phyloP scores from a whole-genome alignment of 2,888 invertebrate genomes.

The Andrena camellia region DNA sequence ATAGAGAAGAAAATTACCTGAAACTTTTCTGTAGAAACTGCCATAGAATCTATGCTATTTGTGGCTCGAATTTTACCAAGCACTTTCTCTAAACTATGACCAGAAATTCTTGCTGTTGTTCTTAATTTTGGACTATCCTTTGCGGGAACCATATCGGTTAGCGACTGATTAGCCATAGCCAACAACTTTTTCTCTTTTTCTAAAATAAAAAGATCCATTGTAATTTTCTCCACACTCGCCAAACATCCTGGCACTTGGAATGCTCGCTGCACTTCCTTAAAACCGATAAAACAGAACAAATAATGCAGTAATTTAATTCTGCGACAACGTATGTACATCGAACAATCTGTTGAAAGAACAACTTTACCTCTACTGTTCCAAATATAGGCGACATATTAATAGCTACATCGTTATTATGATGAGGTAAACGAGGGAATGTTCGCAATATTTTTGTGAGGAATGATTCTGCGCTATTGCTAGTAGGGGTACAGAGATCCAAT shows the following conservation, averaged over 20 bases:
- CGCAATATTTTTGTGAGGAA: constrained; percentile 88
- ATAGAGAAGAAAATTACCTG: constrained; percentile 72
- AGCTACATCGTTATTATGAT: constrained; percentile 88
- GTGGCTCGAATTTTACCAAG: constrained; percentile 78
- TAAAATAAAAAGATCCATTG: constrained; percentile 77
- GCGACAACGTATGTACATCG: background rate
- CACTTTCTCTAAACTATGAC: constrained; percentile 82
- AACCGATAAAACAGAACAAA: background rate
- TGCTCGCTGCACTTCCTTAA: constrained; percentile 74
- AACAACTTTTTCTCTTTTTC: constrained; percentile 81
- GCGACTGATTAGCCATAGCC: constrained; percentile 77
- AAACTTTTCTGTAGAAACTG: constrained; percentile 68
- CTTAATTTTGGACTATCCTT: constrained; percentile 78
- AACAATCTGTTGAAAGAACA: background rate
- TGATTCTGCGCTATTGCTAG: constrained; percentile 88
- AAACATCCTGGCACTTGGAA: constrained; percentile 81
- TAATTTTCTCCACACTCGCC: constrained; percentile 77
- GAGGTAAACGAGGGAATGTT: constrained; percentile 88
- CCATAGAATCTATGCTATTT: constrained; percentile 69
- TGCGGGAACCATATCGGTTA: constrained; percentile 74
- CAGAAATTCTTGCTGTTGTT: constrained; percentile 80
- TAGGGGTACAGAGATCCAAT: constrained; percentile 88
- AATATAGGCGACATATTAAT: constrained; percentile 89
- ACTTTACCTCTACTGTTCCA: constrained; percentile 42
- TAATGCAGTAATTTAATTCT: background rate